Conservation (phyloP, 2,888 invertebrate genomes). For the Nezara viridula region DNA sequence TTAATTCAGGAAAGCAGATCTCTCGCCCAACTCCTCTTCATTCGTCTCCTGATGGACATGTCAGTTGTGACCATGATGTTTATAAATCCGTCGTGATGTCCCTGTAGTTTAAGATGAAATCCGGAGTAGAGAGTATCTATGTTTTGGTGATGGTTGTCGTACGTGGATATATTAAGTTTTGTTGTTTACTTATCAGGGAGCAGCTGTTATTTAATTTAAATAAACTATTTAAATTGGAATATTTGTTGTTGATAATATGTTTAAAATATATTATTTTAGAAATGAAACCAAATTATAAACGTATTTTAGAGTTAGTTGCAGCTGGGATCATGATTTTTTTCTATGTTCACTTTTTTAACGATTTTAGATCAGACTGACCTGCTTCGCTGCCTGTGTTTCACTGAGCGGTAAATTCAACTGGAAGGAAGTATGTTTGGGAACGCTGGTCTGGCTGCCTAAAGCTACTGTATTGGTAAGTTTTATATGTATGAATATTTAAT, state of each 20-base stretch:
- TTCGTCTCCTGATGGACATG: too few species aligned
- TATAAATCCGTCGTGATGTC: too few species aligned
- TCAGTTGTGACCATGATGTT: too few species aligned
- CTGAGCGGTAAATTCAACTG: slow-evolving; percentile 72
- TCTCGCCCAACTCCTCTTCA: too few species aligned
- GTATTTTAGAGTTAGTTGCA: not conserved
- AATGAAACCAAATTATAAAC: not conserved
- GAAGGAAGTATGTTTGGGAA: slow-evolving; percentile 79
- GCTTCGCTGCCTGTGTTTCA: slow-evolving; percentile 70
- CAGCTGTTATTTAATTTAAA: too few species aligned
- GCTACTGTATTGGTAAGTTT: slow-evolving; percentile 80
- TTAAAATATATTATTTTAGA: not conserved
- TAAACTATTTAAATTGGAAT: not conserved
- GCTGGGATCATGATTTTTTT: not conserved
- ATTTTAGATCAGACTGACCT: slow-evolving; percentile 71
- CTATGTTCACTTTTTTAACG: not conserved
- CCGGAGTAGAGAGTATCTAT: too few species aligned
- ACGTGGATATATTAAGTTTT: too few species aligned
- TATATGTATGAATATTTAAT: not conserved
- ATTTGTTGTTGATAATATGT: not conserved
- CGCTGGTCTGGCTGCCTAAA: slow-evolving; percentile 82
- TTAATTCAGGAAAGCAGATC: too few species aligned
- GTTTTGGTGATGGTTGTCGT: too few species aligned
- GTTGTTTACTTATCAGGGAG: too few species aligned
- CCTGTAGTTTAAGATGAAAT: too few species aligned